Conservation (phyloP, 2,888 invertebrate species). For the Caenorhabditis macrosperma region DNA sequence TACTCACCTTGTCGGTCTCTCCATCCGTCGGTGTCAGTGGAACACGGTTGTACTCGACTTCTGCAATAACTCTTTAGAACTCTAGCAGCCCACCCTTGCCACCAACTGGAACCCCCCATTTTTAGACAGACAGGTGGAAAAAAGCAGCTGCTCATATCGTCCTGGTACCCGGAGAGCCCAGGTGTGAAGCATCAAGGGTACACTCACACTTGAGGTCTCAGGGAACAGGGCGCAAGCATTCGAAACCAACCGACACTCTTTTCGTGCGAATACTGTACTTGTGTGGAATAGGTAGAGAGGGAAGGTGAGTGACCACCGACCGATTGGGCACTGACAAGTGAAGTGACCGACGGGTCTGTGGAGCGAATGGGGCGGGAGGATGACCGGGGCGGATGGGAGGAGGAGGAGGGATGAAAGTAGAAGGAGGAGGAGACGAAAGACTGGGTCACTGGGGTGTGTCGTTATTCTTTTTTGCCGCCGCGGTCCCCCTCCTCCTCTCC, state of each 20-base stretch:
- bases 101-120: too few relatives aligned
- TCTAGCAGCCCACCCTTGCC: too few relatives aligned
- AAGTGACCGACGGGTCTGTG: slow-evolving; percentile 37
- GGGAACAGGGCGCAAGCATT: slow-evolving; percentile 60
- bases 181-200: slow-evolving; percentile 36
- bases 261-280: slow-evolving; percentile 11
- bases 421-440: slow-evolving; percentile 16
- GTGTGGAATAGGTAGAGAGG: background rate
- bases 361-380: slow-evolving; percentile 46
- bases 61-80: slow-evolving; percentile 32
- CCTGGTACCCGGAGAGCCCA: slow-evolving; percentile 65
- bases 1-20: slow-evolving; percentile 48
- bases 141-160: slow-evolving; percentile 24
- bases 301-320: slow-evolving; percentile 6
- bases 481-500: slow-evolving; percentile 9
- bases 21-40: slow-evolving; percentile 55
- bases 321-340: slow-evolving; percentile 19
- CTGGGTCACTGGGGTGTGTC: slow-evolving; percentile 50
- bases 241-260: slow-evolving; percentile 39
- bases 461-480: slow-evolving; percentile 48
- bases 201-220: slow-evolving; percentile 69
- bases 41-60: slow-evolving; percentile 51
- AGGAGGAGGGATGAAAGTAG: slow-evolving; percentile 38
- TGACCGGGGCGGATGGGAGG: slow-evolving; percentile 33
- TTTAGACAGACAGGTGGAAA: background rate